phyloP scores from a whole-genome alignment of 2,888 invertebrate species.

The Athalia rosae region DNA sequence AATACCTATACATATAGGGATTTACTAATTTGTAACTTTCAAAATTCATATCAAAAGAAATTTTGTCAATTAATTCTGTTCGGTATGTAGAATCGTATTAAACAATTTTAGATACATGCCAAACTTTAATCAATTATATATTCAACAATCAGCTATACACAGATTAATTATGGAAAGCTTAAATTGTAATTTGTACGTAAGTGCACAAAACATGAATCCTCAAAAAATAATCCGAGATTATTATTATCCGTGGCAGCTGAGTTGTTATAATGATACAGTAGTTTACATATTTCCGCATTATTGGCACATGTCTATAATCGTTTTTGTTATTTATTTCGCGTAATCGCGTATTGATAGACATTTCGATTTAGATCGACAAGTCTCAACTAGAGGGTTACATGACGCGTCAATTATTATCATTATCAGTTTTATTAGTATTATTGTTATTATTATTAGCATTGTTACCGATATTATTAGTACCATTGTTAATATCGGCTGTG shows the following conservation, averaged over 20 bases:
- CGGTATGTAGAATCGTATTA: not conserved
- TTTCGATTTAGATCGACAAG: not conserved
- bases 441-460: no score
- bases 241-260: not conserved
- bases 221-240: no score
- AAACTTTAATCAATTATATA: no score
- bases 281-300: not conserved
- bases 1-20: constrained; percentile 7
- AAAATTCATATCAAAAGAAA: constrained; percentile 14
- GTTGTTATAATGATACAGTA: not conserved
- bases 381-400: not conserved
- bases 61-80: constrained; percentile 16
- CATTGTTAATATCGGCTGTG: no score
- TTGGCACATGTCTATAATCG: constrained; percentile 6
- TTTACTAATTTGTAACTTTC: not conserved
- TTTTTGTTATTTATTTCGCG: not conserved
- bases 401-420: not conserved
- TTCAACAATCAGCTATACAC: not conserved
- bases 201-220: no score
- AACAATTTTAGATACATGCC: no score
- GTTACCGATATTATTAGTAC: no score
- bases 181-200: no score
- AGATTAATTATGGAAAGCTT: not conserved
- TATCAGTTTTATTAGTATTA: not conserved
- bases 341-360: not conserved